Conservation (phyloP, 1,140 invertebrate species). For the Lasioglossum baleicum region DNA sequence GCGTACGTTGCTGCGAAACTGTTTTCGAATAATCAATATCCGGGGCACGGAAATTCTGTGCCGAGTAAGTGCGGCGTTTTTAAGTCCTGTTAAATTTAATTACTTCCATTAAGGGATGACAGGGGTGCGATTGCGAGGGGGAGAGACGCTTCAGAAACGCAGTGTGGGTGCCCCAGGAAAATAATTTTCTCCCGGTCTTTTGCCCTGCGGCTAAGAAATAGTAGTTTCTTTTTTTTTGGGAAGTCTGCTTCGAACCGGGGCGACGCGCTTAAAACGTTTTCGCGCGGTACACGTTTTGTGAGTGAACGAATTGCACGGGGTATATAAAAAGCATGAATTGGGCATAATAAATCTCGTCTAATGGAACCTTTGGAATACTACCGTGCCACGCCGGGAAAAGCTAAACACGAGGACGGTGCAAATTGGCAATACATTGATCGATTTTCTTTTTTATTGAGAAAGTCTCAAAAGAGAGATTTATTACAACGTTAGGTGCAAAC, state of each 20-base stretch:
- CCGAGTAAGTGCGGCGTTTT: background rate
- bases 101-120: slow-evolving; percentile 10
- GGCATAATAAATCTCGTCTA: slow-evolving; percentile 26
- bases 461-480: no score
- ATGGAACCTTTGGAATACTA: slow-evolving; percentile 26
- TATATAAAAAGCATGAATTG: slow-evolving; percentile 10
- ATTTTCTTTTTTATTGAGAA: no score
- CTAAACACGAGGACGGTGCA: background rate
- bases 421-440: background rate
- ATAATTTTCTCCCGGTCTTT: slow-evolving; percentile 36
- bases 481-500: no score
- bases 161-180: background rate
- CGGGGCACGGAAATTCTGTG: background rate
- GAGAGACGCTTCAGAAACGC: background rate
- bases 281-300: slow-evolving; percentile 5
- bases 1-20: background rate
- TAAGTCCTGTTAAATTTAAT: slow-evolving; percentile 37
- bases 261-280: slow-evolving; percentile 17
- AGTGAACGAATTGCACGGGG: background rate
- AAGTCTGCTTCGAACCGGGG: slow-evolving; percentile 8
- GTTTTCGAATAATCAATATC: slow-evolving; percentile 11
- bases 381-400: background rate
- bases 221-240: background rate
- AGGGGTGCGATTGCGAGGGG: slow-evolving; percentile 6
- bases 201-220: slow-evolving; percentile 8